Evolutionary conservation across 2,113 vertebrate species (phyloP).

Genomic region (Pedionomus torquatus): DNA sequence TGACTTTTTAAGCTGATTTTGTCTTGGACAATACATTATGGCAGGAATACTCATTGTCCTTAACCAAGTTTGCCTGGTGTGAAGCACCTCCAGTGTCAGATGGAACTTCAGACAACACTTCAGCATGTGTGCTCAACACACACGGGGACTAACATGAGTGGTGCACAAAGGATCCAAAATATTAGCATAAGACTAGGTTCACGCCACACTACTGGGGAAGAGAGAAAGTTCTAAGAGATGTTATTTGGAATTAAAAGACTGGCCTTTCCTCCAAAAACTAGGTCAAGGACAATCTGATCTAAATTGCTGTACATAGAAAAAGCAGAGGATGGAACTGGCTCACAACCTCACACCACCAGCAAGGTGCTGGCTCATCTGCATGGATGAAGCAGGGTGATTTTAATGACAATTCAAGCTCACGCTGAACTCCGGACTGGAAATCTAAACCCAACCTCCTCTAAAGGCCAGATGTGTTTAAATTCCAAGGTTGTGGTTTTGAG

Average conservation of each 20-base stretch:
- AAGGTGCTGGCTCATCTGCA: neutral
- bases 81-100: neutral
- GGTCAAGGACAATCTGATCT: neutral
- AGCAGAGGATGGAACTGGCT: neutral
- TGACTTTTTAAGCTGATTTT: neutral
- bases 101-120: accelerated
- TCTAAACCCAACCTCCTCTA: neutral
- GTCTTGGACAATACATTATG: neutral
- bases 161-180: neutral
- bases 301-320: neutral
- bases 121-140: accelerated
- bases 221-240: neutral
- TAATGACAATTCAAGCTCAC: neutral
- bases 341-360: neutral
- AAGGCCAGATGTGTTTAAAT: neutral
- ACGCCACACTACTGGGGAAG: accelerated
- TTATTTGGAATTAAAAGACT: neutral
- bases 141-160: accelerated
- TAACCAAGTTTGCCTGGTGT: neutral
- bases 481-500: neutral
- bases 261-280: neutral
- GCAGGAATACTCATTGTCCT: neutral
- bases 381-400: neutral
- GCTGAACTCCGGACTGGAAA: neutral
- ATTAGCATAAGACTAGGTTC: neutral